These are phyloP conservation scores for Sebastes goodei DNA, from an alignment of 2,797 vertebrate species.

Conservation along the genomic window DNA sequence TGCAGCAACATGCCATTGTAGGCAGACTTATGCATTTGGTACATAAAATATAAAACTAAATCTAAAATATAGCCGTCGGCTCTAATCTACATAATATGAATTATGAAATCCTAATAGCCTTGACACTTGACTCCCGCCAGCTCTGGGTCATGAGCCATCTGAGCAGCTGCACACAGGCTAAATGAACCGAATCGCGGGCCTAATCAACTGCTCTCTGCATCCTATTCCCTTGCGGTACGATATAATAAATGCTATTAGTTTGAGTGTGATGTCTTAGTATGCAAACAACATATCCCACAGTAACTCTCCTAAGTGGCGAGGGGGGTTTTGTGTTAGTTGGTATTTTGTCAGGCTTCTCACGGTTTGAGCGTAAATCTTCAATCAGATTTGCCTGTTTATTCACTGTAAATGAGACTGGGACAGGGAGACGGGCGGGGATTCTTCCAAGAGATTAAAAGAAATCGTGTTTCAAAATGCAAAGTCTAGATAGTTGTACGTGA, in stretches of 20 bases:
- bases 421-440: slow-evolving; percentile 8
- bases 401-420: slow-evolving; percentile 54
- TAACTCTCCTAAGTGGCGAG: neutral
- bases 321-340: neutral
- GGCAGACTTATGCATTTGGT: neutral
- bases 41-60: neutral
- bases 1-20: neutral
- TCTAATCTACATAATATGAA: slow-evolving; percentile 26
- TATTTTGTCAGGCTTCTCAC: slow-evolving; percentile 48
- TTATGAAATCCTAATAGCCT: neutral
- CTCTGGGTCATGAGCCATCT: slow-evolving; percentile 18
- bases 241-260: slow-evolving; percentile 33
- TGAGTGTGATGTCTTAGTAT: slow-evolving; percentile 33
- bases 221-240: neutral
- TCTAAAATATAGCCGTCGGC: neutral
- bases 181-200: slow-evolving; percentile 16
- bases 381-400: slow-evolving; percentile 58
- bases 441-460: slow-evolving; percentile 26
- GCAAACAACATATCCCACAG: slow-evolving; percentile 39
- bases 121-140: slow-evolving; percentile 29
- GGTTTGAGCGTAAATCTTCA: slow-evolving; percentile 41
- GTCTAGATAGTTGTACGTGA: neutral
- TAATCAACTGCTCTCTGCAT: slow-evolving; percentile 27
- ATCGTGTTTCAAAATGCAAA: slow-evolving; percentile 25
- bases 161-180: slow-evolving; percentile 19